These are phyloP conservation scores for Sylvia atricapilla DNA, from an alignment of 2,113 vertebrate species.

Conservation along the genomic window DNA sequence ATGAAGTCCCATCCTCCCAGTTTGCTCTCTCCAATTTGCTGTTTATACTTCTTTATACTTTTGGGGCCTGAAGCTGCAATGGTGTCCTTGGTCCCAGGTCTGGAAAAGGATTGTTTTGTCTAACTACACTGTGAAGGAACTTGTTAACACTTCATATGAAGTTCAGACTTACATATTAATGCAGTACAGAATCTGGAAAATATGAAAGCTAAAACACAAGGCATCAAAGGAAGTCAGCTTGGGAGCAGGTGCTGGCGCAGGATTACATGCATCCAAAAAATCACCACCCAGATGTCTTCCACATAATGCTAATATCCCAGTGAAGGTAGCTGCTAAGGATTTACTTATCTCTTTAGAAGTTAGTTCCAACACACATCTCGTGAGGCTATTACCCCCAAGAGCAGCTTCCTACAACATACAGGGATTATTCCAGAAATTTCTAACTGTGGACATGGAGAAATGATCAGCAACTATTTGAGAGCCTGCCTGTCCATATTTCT, in stretches of 20 bases:
- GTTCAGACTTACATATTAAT: not conserved
- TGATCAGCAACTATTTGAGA: not conserved
- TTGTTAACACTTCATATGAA: not conserved
- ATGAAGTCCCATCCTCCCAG: not conserved
- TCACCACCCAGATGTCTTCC: not conserved
- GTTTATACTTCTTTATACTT: not conserved
- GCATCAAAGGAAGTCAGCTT: not conserved
- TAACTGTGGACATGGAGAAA: not conserved
- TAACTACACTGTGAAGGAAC: not conserved
- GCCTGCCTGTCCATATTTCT: not conserved
- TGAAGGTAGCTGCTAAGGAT: not conserved
- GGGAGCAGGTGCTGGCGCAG: not conserved
- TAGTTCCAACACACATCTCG: fast-evolving
- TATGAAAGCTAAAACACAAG: not conserved
- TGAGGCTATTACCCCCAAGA: not conserved
- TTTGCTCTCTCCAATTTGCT: not conserved
- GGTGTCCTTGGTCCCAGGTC: not conserved
- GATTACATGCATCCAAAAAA: not conserved
- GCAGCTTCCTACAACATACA: not conserved
- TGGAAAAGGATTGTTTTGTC: not conserved
- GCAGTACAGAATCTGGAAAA: not conserved
- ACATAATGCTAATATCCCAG: not conserved
- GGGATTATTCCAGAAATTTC: not conserved
- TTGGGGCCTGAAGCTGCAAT: not conserved
- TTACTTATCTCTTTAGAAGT: not conserved